Percentiles rank a stretch among this genome's conserved stretches.
Evolutionary conservation across 2,113 vertebrate species (phyloP).

Genomic region (Macroglossus sobrinus): DNA sequence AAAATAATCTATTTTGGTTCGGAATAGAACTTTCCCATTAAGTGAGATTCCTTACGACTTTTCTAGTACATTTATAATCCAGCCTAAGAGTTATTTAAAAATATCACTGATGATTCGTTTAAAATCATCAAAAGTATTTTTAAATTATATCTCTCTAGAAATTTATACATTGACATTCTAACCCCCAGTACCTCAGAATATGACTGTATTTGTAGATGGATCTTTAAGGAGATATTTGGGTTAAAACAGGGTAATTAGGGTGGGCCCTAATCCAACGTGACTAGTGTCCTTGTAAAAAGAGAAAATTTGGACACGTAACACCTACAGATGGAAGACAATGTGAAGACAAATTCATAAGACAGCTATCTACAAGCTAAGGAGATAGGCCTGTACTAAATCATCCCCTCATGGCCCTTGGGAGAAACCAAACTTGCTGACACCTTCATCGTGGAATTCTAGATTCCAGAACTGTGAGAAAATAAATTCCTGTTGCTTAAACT

Average conservation of each 20-base stretch:
- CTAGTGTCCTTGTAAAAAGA: background rate
- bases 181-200: background rate
- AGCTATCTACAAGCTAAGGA: background rate
- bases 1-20: background rate
- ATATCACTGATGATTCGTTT: background rate
- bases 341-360: background rate
- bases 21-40: background rate
- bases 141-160: background rate
- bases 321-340: too few species aligned
- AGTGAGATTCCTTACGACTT: background rate
- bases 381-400: background rate
- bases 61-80: background rate
- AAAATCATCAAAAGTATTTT: background rate
- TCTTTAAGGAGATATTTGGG: background rate
- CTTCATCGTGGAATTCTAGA: background rate
- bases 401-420: background rate
- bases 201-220: background rate
- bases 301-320: background rate
- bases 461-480: background rate
- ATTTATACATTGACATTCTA: background rate
- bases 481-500: background rate
- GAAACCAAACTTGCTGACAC: too few species aligned
- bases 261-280: background rate
- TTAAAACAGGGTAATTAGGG: background rate
- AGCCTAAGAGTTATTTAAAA: background rate